phyloP scores from a whole-genome alignment of 2,797 vertebrate genomes.

The Limosa lapponica region DNA sequence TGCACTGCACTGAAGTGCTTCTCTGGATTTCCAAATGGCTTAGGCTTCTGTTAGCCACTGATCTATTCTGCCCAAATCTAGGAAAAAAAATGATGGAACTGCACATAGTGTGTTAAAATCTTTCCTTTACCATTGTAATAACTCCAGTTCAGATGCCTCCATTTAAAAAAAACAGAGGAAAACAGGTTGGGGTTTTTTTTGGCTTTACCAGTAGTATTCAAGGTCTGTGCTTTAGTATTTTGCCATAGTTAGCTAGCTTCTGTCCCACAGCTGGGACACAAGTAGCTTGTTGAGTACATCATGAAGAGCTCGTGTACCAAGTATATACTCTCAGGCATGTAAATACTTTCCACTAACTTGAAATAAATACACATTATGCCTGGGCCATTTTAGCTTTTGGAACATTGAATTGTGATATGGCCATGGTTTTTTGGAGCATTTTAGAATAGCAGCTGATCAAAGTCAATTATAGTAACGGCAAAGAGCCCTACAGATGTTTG shows the following conservation, averaged over 20 bases:
- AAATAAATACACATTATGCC: neutral
- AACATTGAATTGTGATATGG: neutral
- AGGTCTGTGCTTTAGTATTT: neutral
- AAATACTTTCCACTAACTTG: neutral
- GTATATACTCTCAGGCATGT: neutral
- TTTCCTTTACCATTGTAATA: neutral
- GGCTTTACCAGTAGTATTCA: neutral
- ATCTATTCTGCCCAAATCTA: neutral
- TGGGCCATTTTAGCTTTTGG: neutral
- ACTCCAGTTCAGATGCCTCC: neutral
- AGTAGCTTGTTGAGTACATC: neutral
- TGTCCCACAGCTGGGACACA: neutral
- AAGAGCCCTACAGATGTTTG: neutral
- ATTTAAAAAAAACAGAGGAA: neutral
- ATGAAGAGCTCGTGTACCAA: neutral
- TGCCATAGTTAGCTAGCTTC: neutral
- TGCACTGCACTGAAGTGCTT: neutral
- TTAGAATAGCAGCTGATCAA: neutral
- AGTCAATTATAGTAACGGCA: neutral
- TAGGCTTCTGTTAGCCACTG: neutral
- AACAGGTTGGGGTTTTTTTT: fast-evolving
- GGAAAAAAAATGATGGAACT: neutral
- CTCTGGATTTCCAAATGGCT: neutral
- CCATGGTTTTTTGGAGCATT: neutral
- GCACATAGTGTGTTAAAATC: neutral